Percentiles rank a stretch among this genome's conserved stretches.
Conservation (phyloP, 2,797 vertebrate species). For the Pristis pectinata region DNA sequence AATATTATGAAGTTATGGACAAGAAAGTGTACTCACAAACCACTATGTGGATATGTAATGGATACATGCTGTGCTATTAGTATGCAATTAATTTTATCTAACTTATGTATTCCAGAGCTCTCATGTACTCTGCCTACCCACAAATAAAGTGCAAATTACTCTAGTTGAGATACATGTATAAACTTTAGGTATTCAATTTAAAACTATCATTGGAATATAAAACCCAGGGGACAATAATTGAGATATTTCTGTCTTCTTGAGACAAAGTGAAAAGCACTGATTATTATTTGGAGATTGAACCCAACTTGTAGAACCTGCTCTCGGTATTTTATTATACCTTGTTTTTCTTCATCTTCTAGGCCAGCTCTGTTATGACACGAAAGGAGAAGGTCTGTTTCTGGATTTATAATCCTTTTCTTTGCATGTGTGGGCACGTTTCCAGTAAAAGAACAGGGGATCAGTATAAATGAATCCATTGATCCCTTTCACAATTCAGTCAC, state of each 20-base stretch:
- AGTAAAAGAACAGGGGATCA: conserved; percentile 47
- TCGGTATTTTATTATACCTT: conserved; percentile 47
- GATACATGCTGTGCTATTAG: not conserved
- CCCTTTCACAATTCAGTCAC: conserved; percentile 53
- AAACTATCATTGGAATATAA: not conserved
- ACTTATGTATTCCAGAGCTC: not conserved
- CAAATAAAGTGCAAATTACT: conserved; percentile 11
- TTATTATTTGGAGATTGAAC: conserved; percentile 42
- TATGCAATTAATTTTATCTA: not conserved
- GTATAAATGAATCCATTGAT: conserved; percentile 61
- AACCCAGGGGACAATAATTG: not conserved
- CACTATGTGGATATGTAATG: not conserved
- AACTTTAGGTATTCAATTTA: not conserved
- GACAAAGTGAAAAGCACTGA: conserved; percentile 9
- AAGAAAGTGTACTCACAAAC: not conserved
- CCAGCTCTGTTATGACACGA: conserved; percentile 44
- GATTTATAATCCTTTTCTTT: conserved; percentile 49
- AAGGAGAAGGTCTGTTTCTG: conserved; percentile 49
- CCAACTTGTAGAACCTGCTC: conserved; percentile 39
- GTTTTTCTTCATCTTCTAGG: conserved; percentile 43
- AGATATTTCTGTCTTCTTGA: not conserved
- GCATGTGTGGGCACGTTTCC: conserved; percentile 54
- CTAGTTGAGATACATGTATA: not conserved
- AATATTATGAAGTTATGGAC: not conserved
- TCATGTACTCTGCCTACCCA: not conserved